Evolutionary conservation across 1,140 invertebrate species (phyloP).

Genomic region (Orchesella cincta): DNA sequence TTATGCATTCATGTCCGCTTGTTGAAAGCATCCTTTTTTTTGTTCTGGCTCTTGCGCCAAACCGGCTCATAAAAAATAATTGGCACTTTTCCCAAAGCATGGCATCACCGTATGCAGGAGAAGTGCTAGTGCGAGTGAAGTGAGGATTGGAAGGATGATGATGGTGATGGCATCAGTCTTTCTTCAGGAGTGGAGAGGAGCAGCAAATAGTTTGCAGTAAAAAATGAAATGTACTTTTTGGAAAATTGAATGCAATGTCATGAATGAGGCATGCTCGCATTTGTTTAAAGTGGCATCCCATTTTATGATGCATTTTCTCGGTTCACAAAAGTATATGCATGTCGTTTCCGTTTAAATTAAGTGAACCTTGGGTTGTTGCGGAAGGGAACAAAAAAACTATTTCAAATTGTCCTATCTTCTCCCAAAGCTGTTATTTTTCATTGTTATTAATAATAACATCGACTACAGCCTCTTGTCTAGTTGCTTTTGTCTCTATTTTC

Average conservation of each 20-base stretch:
- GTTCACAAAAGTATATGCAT: no score
- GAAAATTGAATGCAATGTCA: background rate
- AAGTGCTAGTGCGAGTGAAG: background rate
- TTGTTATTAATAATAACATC: no score
- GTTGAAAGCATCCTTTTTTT: background rate
- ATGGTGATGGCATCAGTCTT: background rate
- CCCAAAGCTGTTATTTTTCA: no score
- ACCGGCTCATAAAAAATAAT: background rate
- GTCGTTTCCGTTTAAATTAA: no score
- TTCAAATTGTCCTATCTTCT: no score
- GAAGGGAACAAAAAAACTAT: no score
- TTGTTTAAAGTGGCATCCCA: no score
- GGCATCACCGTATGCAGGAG: background rate
- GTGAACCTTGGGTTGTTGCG: no score
- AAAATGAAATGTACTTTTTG: no score
- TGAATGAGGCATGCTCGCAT: no score
- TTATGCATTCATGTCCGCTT: background rate
- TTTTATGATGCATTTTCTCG: no score
- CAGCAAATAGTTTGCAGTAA: background rate
- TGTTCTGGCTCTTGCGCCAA: background rate
- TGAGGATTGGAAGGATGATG: background rate
- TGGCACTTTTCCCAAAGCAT: conserved; percentile 14
- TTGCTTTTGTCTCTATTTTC: background rate
- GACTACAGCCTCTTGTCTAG: background rate
- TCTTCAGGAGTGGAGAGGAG: background rate